Evolutionary conservation across 2,113 vertebrate species (phyloP).

Genomic region (Zeus faber): DNA sequence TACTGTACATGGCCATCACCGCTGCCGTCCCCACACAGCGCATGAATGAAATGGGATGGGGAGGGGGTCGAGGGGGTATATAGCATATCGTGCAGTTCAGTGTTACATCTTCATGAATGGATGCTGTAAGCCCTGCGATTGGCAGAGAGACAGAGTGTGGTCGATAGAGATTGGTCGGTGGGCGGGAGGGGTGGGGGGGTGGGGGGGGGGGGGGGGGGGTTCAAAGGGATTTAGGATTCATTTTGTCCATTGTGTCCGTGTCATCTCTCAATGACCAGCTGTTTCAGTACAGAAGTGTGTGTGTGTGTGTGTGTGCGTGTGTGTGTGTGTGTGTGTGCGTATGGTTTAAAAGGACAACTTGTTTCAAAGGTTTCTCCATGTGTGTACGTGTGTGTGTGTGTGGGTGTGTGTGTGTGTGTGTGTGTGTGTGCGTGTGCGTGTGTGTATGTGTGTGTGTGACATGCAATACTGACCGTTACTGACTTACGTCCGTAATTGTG

Average conservation of each 20-base stretch:
- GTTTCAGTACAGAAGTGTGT: conserved; percentile 21
- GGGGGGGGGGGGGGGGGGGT: too few species aligned
- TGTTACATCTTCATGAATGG: conserved; percentile 77
- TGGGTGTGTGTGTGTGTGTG: conserved; percentile 19
- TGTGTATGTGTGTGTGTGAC: conserved; percentile 28
- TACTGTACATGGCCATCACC: conserved; percentile 4
- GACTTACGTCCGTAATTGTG: conserved; percentile 30
- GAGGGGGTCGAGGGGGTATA: conserved; percentile 30
- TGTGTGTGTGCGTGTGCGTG: conserved; percentile 30
- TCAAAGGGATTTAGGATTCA: too few species aligned
- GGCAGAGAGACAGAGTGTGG: conserved; percentile 43
- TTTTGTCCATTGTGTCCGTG: too few species aligned
- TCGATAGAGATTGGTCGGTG: conserved; percentile 31
- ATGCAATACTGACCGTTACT: too few species aligned
- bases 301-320: conserved; percentile 3
- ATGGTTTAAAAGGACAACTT: too few species aligned
- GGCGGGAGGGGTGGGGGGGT: too few species aligned
- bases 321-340: conserved; percentile 18
- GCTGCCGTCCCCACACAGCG: too few species aligned
- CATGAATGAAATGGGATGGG: conserved; percentile 42
- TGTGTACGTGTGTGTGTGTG: background rate
- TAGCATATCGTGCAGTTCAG: conserved; percentile 50
- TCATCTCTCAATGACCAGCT: conserved; percentile 39
- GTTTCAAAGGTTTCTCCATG: too few species aligned
- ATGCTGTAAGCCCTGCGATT: conserved; percentile 56